phyloP scores from a whole-genome alignment of 2,888 invertebrate species.

The Julus scandinavius region DNA sequence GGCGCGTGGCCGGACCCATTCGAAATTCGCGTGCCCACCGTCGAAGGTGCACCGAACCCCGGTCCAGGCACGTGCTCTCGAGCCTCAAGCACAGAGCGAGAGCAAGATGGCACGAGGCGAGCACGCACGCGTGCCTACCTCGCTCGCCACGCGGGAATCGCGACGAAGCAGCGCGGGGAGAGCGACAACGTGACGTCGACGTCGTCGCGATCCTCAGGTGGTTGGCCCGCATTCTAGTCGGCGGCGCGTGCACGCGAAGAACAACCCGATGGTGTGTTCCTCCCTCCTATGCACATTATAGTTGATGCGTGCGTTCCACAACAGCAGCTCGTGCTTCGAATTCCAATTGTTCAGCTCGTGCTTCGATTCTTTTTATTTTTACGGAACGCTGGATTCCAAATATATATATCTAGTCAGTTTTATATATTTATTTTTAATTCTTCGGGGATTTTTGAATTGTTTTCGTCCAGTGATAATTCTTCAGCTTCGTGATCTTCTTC shows the following conservation, averaged over 20 bases:
- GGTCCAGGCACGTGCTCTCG: not conserved
- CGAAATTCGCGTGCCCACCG: not conserved
- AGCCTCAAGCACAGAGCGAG: not conserved
- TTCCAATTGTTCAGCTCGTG: too few relatives aligned
- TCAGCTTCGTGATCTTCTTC: too few relatives aligned
- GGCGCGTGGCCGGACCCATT: conserved; percentile 5
- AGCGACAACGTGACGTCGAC: not conserved
- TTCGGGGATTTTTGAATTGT: too few relatives aligned
- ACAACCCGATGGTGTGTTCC: too few relatives aligned
- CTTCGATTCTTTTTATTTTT: too few relatives aligned
- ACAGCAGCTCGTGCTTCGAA: too few relatives aligned
- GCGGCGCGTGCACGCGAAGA: not conserved
- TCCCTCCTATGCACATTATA: too few relatives aligned
- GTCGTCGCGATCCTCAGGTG: conserved; percentile 4
- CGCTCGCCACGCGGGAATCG: not conserved
- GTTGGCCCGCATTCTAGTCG: not conserved
- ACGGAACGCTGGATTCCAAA: not conserved
- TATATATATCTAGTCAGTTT: not conserved
- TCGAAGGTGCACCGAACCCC: not conserved
- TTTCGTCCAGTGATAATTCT: too few relatives aligned
- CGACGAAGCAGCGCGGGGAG: not conserved
- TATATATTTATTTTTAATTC: not conserved
- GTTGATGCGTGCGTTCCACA: not conserved
- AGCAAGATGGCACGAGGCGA: not conserved
- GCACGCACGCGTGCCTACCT: not conserved